phyloP scores from a whole-genome alignment of 1,140 invertebrate genomes.

The Nymphalis io region DNA sequence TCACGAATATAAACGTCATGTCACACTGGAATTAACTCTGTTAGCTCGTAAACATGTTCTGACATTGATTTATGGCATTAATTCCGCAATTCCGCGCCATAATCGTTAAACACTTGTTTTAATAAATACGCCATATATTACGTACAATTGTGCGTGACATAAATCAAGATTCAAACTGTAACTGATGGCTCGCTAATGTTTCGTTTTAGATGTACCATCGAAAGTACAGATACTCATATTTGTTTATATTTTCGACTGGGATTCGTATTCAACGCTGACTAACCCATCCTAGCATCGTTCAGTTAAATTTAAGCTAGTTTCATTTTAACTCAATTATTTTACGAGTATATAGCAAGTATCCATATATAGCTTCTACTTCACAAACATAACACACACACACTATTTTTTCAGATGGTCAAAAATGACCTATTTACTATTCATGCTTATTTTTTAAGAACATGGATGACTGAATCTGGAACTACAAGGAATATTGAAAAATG shows the following conservation, averaged over 20 bases:
- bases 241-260: too few species aligned
- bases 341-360: background rate
- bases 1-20: conserved; percentile 77
- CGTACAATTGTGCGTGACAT: conserved; percentile 33
- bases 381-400: too few species aligned
- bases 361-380: too few species aligned
- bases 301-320: too few species aligned
- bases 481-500: too few species aligned
- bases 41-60: conserved; percentile 77
- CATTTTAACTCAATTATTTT: too few species aligned
- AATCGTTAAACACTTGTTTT: conserved; percentile 70
- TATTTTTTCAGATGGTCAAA: too few species aligned
- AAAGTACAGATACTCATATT: background rate
- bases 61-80: conserved; percentile 77
- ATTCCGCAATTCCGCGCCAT: conserved; percentile 65
- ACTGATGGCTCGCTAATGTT: conserved; percentile 24
- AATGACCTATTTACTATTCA: too few species aligned
- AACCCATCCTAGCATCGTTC: too few species aligned
- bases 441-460: too few species aligned
- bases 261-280: too few species aligned
- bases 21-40: conserved; percentile 76
- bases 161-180: conserved; percentile 29
- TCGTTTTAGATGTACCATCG: conserved; percentile 4
- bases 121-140: conserved; percentile 54
- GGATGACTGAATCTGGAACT: too few species aligned